Base-by-base conservation (phyloP, 2,797 vertebrate species). In the Champsocephalus gunnari region DNA sequence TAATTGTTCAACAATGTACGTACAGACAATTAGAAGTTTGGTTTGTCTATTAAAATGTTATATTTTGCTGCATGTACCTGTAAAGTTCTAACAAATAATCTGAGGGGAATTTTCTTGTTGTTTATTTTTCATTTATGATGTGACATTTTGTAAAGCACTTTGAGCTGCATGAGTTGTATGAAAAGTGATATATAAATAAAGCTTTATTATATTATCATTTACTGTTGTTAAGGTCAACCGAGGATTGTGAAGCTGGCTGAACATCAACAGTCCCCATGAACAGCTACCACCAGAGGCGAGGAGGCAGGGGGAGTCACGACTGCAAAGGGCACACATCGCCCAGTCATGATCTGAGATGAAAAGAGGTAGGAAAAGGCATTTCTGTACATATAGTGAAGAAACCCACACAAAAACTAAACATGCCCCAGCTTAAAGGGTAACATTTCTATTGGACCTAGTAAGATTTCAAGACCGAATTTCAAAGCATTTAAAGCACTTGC, bases 291-390 rank as follows among this genome's bases (percentile, higher is more conserved):
- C 69, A 58, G 59, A 82, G 19, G 71, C 19, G 9, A 70, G 51
- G 45, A 77, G 49, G 62, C 60, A 67, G 44, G 17, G 66, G 16
- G 58, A 77, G 73, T 68, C 73, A 64, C 58, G 44, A 75, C 55
- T 67, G 41, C 71, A 81, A 73, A 75, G 78, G 63, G 51, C 63
- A 69, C 43, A 60, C 57, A 83, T 81, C 79, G 66, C 59, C 43
- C 60, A 63, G 69, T 17, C 55, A 64, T 47, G 41, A 83, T 66
- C 49, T 73, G 32, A 16, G 58, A 38, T 77, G 47, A 69, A 70
- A 68, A 43, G 16, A 79, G 48, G 66, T 48, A 79, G 24, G 43
- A 61, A 44, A 38, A 68, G 2, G 12, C 16, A 43, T 76, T 58
- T 63, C 53, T 38, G 34, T 38, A 38, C 34, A 38, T 44, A 60